These are phyloP conservation scores for Flabesymbios commensalis DNA, from an alignment of 2,888 invertebrate genomes.

Conservation along the genomic window DNA sequence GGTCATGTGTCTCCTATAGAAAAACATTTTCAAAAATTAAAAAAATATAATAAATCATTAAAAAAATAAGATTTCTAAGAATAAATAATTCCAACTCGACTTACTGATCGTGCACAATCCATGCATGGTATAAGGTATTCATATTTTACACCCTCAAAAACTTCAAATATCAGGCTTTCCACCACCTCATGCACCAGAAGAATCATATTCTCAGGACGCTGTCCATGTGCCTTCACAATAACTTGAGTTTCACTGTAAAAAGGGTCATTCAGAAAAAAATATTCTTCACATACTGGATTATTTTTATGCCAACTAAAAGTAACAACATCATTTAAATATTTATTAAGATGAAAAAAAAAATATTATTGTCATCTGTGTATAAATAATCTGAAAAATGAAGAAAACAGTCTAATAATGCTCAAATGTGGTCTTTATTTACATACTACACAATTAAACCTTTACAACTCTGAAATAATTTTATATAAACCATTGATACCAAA, in stretches of 20 bases:
- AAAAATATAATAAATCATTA: background rate
- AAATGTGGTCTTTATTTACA: no score
- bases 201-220: constrained; percentile 57
- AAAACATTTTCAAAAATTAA: background rate
- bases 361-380: no score
- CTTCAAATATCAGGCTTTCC: constrained; percentile 55
- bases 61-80: background rate
- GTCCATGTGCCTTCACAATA: constrained; percentile 51
- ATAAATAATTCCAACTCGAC: constrained; percentile 3
- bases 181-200: constrained; percentile 59
- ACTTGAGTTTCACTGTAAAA: constrained; percentile 44
- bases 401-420: no score
- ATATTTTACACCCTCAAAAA: constrained; percentile 57
- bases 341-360: no score
- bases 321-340: no score
- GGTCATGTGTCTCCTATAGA: constrained; percentile 18
- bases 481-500: no score
- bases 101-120: constrained; percentile 50
- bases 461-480: no score
- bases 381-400: no score
- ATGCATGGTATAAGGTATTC: constrained; percentile 56
- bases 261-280: background rate
- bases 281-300: background rate
- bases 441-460: no score
- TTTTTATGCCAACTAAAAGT: no score